phyloP scores from a whole-genome alignment of 1,140 invertebrate genomes.

The Caenorhabditis briggsae region DNA sequence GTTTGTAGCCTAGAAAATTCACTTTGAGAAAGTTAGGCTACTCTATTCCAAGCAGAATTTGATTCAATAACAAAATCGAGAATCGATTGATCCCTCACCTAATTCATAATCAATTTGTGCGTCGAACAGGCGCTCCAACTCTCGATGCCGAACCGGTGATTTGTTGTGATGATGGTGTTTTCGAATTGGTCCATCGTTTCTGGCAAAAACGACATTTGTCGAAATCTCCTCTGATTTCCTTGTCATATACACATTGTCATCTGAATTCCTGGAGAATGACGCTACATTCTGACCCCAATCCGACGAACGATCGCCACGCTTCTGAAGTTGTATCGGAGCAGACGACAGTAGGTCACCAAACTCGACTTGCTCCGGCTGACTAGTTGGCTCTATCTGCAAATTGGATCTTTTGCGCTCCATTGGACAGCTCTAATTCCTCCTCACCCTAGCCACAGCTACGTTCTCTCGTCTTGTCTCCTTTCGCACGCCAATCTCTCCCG shows the following conservation, averaged over 20 bases:
- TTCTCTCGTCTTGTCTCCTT: conserved; percentile 1
- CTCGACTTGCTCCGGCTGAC: not conserved
- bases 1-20: no score
- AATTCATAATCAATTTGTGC: conserved; percentile 46
- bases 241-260: conserved; percentile 41
- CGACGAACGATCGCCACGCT: conserved; percentile 25
- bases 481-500: not conserved
- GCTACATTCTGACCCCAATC: conserved; percentile 4
- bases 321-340: conserved; percentile 18
- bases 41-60: no score
- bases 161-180: conserved; percentile 7
- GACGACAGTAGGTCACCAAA: not conserved
- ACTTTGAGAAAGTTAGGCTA: no score
- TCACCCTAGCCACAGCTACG: no score
- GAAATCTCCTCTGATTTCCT: conserved; percentile 12
- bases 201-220: conserved; percentile 22
- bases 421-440: not conserved
- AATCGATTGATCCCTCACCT: not conserved
- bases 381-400: conserved; percentile 4
- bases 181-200: not conserved
- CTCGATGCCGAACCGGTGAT: conserved; percentile 14
- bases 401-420: not conserved
- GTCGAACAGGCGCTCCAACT: conserved; percentile 26
- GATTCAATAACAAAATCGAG: no score
- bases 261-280: conserved; percentile 29